These are phyloP conservation scores for Datnioides undecimradiatus DNA, from an alignment of 2,113 vertebrate genomes.

Conservation along the genomic window DNA sequence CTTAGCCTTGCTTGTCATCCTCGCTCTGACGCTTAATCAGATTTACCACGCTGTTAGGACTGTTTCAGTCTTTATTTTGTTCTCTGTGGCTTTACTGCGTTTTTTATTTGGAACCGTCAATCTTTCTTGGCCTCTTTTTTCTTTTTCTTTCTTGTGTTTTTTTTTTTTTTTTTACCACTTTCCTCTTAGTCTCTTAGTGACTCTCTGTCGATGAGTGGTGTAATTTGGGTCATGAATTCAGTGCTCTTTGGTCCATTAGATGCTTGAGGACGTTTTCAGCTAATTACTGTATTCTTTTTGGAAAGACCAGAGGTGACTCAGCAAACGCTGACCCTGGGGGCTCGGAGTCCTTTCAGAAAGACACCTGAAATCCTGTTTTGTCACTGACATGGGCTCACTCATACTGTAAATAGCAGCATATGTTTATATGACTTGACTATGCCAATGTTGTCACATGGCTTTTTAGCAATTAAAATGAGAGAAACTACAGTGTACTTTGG, in stretches of 20 bases:
- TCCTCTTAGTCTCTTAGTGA: background rate
- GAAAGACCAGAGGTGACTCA: conserved; percentile 29
- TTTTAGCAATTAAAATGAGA: conserved; percentile 22
- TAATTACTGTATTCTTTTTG: conserved; percentile 25
- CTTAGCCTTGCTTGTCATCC: conserved; percentile 68
- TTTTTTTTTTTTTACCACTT: background rate
- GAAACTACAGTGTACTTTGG: conserved; percentile 17
- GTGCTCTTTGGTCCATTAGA: conserved; percentile 21
- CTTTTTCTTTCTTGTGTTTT: conserved; percentile 12
- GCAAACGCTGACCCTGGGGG: conserved; percentile 6
- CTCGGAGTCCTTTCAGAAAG: conserved; percentile 8
- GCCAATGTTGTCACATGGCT: conserved; percentile 5
- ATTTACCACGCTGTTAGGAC: conserved; percentile 67
- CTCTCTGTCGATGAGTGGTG: conserved; percentile 8
- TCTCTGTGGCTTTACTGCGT: conserved; percentile 48
- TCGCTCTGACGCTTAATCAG: conserved; percentile 69
- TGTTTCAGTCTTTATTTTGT: conserved; percentile 55
- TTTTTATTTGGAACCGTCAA: conserved; percentile 57
- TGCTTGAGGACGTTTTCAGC: conserved; percentile 15
- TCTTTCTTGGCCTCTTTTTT: conserved; percentile 16
- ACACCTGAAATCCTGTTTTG: conserved; percentile 21
- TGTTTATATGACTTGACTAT: conserved; percentile 38
- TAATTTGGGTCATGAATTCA: conserved; percentile 22
- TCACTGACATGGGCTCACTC: conserved; percentile 20
- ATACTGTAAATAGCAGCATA: conserved; percentile 20